Percentiles rank a stretch among this genome's conserved stretches.
Conservation (phyloP, 2,888 invertebrate species). For the Anoplius nigerrimus region DNA sequence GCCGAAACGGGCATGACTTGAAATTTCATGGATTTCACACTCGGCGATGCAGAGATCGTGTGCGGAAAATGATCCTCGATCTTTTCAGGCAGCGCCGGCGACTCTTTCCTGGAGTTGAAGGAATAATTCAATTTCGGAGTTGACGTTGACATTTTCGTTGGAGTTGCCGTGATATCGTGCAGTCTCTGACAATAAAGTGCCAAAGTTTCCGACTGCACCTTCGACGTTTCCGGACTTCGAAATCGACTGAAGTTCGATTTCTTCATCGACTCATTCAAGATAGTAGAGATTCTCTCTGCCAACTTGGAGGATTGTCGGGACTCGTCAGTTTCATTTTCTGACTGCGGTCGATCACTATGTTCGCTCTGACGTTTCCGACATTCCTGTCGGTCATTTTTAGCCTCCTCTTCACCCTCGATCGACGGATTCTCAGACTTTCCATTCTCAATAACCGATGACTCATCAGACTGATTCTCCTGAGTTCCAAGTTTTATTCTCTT, state of each 20-base stretch:
- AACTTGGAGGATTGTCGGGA: background rate
- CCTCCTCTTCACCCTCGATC: no score
- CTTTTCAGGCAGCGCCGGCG: conserved; percentile 25
- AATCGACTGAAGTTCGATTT: background rate
- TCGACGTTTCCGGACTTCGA: conserved; percentile 12
- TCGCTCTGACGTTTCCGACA: no score
- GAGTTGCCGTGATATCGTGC: conserved; percentile 10
- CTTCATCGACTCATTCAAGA: background rate
- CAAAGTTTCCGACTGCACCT: conserved; percentile 22
- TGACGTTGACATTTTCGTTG: conserved; percentile 23
- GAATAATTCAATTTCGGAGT: conserved; percentile 29
- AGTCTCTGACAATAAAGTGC: conserved; percentile 3
- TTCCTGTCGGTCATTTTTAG: no score
- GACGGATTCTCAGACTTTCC: no score
- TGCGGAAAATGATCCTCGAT: conserved; percentile 63
- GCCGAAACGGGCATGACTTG: conserved; percentile 20
- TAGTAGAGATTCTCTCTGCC: background rate
- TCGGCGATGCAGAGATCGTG: conserved; percentile 58
- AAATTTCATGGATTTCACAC: conserved; percentile 37
- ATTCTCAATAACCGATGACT: no score
- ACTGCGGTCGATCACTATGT: no score
- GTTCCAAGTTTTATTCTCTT: no score
- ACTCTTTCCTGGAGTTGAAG: conserved; percentile 24
- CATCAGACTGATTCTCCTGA: no score
- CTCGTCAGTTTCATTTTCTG: background rate